phyloP scores from a whole-genome alignment of 2,888 invertebrate genomes.

The Limnephilus auricula region DNA sequence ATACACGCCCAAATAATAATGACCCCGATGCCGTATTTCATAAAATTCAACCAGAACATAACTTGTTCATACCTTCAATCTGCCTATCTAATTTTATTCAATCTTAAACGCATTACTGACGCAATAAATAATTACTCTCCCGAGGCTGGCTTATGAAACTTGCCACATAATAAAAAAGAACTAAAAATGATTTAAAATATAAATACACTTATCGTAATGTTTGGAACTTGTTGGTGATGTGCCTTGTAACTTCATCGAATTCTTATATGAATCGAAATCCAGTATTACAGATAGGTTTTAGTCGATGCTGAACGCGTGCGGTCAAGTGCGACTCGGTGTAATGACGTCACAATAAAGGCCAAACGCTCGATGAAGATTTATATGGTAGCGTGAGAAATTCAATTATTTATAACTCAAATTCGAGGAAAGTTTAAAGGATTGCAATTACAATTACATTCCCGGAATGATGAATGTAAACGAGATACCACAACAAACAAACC shows the following conservation, averaged over 20 bases:
- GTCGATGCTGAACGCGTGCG: slow-evolving; percentile 33
- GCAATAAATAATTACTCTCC: slow-evolving; percentile 11
- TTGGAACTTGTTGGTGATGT: neutral
- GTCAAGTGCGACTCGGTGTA: slow-evolving; percentile 29
- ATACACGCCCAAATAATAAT: neutral
- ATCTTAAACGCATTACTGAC: neutral
- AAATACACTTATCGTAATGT: neutral
- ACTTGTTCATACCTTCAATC: neutral
- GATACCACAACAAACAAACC: neutral
- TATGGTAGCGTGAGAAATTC: slow-evolving; percentile 44
- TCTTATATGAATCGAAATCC: neutral
- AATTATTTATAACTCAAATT: slow-evolving; percentile 4
- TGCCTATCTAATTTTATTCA: slow-evolving; percentile 3
- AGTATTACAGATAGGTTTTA: slow-evolving; percentile 24
- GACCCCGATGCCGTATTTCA: neutral
- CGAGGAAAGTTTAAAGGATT: slow-evolving; percentile 30
- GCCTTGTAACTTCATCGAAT: neutral
- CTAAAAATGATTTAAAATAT: neutral
- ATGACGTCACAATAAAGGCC: slow-evolving; percentile 46
- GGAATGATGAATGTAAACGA: neutral
- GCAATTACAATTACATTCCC: neutral
- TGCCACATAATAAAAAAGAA: neutral
- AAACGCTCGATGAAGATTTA: slow-evolving; percentile 42
- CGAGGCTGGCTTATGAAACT: neutral
- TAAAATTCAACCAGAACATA: neutral